Evolutionary conservation across 2,888 invertebrate genomes (phyloP), one percentile per base, ranked within the genome.

Genomic region (Eupithecia exiguata): DNA sequence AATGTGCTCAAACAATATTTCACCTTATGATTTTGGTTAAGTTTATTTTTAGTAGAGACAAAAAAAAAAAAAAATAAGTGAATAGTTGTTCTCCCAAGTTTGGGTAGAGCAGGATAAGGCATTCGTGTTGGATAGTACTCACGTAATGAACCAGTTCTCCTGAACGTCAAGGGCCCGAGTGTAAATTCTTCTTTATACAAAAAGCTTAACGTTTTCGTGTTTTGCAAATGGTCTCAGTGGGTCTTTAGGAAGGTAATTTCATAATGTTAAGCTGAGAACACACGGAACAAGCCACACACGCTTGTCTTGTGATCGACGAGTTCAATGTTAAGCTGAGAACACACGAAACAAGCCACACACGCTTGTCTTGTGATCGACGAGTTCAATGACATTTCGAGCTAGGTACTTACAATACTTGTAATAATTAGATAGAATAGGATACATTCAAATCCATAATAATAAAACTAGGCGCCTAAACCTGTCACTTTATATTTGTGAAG

Each of bases 161-260:
- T 5, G 10, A 25, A 25, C 25, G 25, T 58, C 25, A 25, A 25
- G 30, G 3, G 5, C 35, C 35, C 62, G 0, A 2, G 18, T 62
- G 61, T 61, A 7, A 62, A 62, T 35, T 7, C 16, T 0, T 62
- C 35, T 62, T 62, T 18, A 62, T 5, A 61, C 36, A 40, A 16
- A 62, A 66, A 67, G 46, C 65, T 61, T 61, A 71, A 63, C 68
- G 63, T 68, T 72, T 72, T 72, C 61, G 68, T 70, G 58, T 72
- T 70, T 53, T 46, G 35, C 30, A 70, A 70, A 74, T 70, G 62
- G 46, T 68, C 68, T 70, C 67, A 35, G 40, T 53, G 70, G 4
- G 70, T 70, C 70, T 68, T 74, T 70, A 70, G 18, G 18, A 35
- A 62, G 40, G 40, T 63, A 43, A 68, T 70, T 63, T 68, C 18